Evolutionary conservation across 2,113 vertebrate genomes (phyloP), one percentile per base, ranked within the genome.

Genomic region (Solea solea): DNA sequence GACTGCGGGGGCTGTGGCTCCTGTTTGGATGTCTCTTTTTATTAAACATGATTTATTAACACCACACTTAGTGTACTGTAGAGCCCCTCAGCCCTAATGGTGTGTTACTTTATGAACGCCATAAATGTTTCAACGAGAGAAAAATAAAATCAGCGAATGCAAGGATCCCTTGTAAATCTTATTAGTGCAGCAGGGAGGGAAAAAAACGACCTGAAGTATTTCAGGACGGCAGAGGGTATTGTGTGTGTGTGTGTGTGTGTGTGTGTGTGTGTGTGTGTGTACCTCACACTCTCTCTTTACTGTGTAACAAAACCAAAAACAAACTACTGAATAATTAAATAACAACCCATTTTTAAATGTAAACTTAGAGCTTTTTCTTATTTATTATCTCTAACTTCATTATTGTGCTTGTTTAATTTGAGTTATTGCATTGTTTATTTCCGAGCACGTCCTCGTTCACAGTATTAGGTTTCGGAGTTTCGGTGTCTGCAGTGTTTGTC

Each of bases 41-140:
- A 88, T 89, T 78, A 89, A 86, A 86, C 80, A 72, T 84, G 86
- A 92, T 93, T 93, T 92, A 92, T 90, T 86, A 86, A 89, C 82
- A 77, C 65, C 64, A 64, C 82, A 77, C 83, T 89, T 87, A 84
- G 74, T 80, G 80, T 86, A 88, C 71, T 81, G 74, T 79, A 67
- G 86, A 88, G 85, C 72, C 83, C 88, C 89, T 91, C 82, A 82
- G 72, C 71, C 76, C 55, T 92, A 90, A 92, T 88, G 85, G 90
- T 76, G 80, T 90, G 84, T 88, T 87, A 89, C 83, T 91, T 90
- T 89, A 92, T 88, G 89, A 86, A 90, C 58, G 77, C 66, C 83
- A 90, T 91, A 91, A 91, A 92, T 89, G 87, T 91, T 92, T 92
- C 84, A 87, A 79, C 80, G 5, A 58, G 71, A 84, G 78, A 73